A percentile compares a stretch with the other conserved stretches of the same genome.
These are phyloP conservation scores for Hoplodrina blanda DNA, from an alignment of 2,888 invertebrate genomes.

Conservation along the genomic window DNA sequence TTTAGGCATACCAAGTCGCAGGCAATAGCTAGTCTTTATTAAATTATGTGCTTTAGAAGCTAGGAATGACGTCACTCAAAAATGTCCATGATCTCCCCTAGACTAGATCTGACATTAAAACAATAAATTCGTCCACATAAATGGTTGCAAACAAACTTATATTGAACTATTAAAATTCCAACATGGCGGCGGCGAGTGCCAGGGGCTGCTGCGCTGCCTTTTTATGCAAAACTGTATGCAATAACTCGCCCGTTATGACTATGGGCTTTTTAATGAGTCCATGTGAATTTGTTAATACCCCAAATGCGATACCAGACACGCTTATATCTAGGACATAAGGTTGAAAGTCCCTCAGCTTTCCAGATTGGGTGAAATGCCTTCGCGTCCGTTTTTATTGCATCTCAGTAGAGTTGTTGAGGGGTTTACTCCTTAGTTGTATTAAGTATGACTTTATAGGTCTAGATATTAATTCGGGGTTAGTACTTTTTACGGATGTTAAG, in stretches of 20 bases:
- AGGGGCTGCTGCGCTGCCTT: constrained; percentile 60
- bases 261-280: constrained; percentile 77
- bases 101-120: constrained; percentile 45
- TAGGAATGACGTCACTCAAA: constrained; percentile 28
- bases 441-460: constrained; percentile 53
- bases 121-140: constrained; percentile 69
- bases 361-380: constrained; percentile 50
- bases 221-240: constrained; percentile 85
- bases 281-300: constrained; percentile 66
- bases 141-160: constrained; percentile 67
- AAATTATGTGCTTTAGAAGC: constrained; percentile 1
- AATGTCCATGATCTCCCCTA: constrained; percentile 3
- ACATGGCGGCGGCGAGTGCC: constrained; percentile 44
- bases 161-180: constrained; percentile 84
- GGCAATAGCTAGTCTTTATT: background rate
- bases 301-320: constrained; percentile 17
- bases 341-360: constrained; percentile 39
- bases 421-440: constrained; percentile 49
- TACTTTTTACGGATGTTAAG: constrained; percentile 48
- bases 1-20: too few relatives aligned
- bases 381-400: constrained; percentile 65
- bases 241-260: constrained; percentile 78
- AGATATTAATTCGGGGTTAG: constrained; percentile 56
- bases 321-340: constrained; percentile 54
- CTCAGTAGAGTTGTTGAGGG: constrained; percentile 52